phyloP scores from a whole-genome alignment of 2,797 vertebrate species.

The Karalla daura region DNA sequence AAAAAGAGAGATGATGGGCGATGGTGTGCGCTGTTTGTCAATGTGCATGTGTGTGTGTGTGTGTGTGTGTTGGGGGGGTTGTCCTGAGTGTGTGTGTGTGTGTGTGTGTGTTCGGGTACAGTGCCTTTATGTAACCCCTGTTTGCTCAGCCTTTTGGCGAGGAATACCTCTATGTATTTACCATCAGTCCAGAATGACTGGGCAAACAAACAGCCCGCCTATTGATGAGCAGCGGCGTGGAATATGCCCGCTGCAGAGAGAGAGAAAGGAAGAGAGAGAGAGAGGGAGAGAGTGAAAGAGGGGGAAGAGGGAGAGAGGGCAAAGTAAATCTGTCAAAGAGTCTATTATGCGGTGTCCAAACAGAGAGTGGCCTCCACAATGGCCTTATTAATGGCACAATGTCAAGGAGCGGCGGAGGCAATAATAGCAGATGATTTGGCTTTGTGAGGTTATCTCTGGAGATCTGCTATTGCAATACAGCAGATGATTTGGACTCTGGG shows the following conservation, averaged over 20 bases:
- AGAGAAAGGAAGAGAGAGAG: slow-evolving; percentile 34
- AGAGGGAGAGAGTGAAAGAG: slow-evolving; percentile 62
- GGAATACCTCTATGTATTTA: slow-evolving; percentile 79
- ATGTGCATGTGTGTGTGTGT: slow-evolving; percentile 17
- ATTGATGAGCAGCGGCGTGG: slow-evolving; percentile 80
- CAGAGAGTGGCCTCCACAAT: slow-evolving; percentile 82
- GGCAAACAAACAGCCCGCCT: slow-evolving; percentile 83
- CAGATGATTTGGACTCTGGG: slow-evolving; percentile 71
- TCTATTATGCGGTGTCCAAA: slow-evolving; percentile 86
- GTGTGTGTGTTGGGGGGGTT: slow-evolving; percentile 25
- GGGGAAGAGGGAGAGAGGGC: slow-evolving; percentile 56
- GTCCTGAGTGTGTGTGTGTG: slow-evolving; percentile 26
- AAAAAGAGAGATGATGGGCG: slow-evolving; percentile 21
- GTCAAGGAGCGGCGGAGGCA: slow-evolving; percentile 81
- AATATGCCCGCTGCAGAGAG: slow-evolving; percentile 72
- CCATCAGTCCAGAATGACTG: slow-evolving; percentile 77
- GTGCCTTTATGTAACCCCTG: slow-evolving; percentile 79
- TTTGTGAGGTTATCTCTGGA: slow-evolving; percentile 83
- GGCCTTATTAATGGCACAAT: slow-evolving; percentile 87
- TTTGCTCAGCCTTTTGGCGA: slow-evolving; percentile 80
- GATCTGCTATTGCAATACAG: slow-evolving; percentile 70
- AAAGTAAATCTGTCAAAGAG: slow-evolving; percentile 86
- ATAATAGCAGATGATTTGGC: slow-evolving; percentile 85
- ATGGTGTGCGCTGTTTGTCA: slow-evolving; percentile 22
- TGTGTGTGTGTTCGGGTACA: slow-evolving; percentile 58